Conservation (phyloP, 2,797 vertebrate species). For the Darevskia nairensis region DNA sequence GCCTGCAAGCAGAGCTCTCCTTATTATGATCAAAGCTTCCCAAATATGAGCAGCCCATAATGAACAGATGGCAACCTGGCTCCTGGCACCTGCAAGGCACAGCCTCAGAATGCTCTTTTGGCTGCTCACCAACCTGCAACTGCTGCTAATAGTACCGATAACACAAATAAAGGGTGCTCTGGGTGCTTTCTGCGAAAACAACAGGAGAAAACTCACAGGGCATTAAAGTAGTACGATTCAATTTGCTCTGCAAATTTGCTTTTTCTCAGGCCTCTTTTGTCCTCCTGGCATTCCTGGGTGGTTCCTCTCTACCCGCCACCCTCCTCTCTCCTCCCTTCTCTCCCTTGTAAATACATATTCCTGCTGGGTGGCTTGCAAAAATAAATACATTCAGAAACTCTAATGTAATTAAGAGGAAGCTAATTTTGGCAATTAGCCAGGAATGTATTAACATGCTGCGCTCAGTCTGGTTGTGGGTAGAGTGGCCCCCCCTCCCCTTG, state of each 20-base stretch:
- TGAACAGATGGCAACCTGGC: background rate
- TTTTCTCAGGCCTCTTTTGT: background rate
- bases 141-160: background rate
- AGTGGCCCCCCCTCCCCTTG: rapidly evolving
- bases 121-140: background rate
- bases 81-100: background rate
- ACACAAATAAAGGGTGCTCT: background rate
- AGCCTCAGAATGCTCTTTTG: background rate
- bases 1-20: background rate
- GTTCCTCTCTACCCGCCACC: background rate
- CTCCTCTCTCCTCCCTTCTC: background rate
- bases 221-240: background rate
- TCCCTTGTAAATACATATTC: background rate
- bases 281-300: background rate
- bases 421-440: slow-evolving; percentile 26
- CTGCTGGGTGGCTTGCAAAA: slow-evolving; percentile 16
- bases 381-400: background rate
- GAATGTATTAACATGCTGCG: background rate
- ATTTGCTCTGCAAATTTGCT: background rate
- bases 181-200: background rate
- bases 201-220: background rate
- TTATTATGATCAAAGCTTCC: background rate
- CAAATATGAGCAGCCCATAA: slow-evolving; percentile 4
- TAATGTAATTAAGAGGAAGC: slow-evolving; percentile 31
- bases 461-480: background rate